Percentiles rank a stretch among this genome's conserved stretches.
Evolutionary conservation across 2,113 vertebrate species (phyloP).

Genomic region (Pelvicachromis taeniatus): DNA sequence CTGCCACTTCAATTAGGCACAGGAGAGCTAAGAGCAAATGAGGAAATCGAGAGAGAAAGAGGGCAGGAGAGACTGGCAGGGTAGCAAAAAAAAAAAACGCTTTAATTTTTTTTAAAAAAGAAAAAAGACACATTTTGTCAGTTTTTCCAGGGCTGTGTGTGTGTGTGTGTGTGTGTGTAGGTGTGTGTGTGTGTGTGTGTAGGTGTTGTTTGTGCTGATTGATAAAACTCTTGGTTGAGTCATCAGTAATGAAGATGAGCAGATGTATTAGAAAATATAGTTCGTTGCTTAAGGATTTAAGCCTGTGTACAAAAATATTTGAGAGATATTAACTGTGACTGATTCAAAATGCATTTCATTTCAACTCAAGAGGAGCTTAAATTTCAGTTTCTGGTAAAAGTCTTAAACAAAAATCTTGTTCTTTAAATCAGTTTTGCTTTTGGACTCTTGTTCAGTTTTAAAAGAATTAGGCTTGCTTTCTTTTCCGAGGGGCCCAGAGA

Average conservation of each 20-base stretch:
- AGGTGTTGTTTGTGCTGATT: not conserved
- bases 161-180: too few relatives aligned
- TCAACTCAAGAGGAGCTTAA: not conserved
- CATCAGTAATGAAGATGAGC: not conserved
- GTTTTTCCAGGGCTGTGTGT: too few relatives aligned
- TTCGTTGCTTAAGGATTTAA: not conserved
- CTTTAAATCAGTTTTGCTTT: not conserved
- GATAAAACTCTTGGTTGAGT: not conserved
- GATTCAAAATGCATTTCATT: not conserved
- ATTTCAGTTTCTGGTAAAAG: not conserved
- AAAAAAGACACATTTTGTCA: too few relatives aligned
- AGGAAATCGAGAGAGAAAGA: not conserved
- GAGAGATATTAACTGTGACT: not conserved
- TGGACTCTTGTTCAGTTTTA: not conserved
- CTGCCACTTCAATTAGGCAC: conserved; percentile 31
- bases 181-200: not conserved
- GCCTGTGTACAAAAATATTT: not conserved
- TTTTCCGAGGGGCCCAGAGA: not conserved
- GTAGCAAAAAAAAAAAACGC: not conserved
- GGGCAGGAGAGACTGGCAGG: not conserved
- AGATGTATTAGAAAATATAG: not conserved
- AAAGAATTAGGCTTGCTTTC: not conserved
- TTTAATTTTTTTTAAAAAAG: too few relatives aligned
- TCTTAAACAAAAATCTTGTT: not conserved
- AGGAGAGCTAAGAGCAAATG: not conserved